Evolutionary conservation across 2,797 vertebrate genomes (phyloP), one percentile per base, ranked within the genome.

Genomic region (Sylvia borin): DNA sequence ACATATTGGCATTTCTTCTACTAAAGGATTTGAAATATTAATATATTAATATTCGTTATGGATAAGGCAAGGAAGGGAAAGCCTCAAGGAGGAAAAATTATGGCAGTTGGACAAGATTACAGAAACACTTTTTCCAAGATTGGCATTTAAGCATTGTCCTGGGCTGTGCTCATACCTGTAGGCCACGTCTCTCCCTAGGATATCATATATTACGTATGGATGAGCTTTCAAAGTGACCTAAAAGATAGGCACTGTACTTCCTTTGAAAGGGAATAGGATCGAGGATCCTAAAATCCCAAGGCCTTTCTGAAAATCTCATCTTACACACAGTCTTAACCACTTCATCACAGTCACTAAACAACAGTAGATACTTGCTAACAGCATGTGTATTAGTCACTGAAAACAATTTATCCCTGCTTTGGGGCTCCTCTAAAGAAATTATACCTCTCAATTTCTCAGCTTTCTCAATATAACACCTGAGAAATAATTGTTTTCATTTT

Each of bases 401-500:
- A 94, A 95, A 92, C 64, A 95, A 90, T 86, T 91, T 94, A 91
- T 88, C 70, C 79, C 42, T 89, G 76, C 67, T 96, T 93, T 88
- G 85, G 50, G 92, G 70, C 66, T 92, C 62, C 58, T 92, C 85
- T 93, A 75, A 88, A 88, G 76, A 90, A 88, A 88, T 86, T 79
- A 66, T 15, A 65, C 7, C 54, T 88, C 72, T 92, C 34, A 1
- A 21, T 88, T 94, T 86, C 51, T 88, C 70, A 53, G 82, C 38
- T 60, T 92, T 91, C 77, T 90, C 82, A 70, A 2, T 81, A 16
- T 43, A 96, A 86, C 82, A 95, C 77, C 94, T 93, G 73, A 91
- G 60, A 95, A 96, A 76, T 93, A 91, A 92, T 86, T 94, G 87
- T 92, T 97, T 95, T 86, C 79, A 94, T 95, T 92, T 96, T 93